phyloP scores from a whole-genome alignment of 2,113 vertebrate species.

The Cyanocitta stelleri region DNA sequence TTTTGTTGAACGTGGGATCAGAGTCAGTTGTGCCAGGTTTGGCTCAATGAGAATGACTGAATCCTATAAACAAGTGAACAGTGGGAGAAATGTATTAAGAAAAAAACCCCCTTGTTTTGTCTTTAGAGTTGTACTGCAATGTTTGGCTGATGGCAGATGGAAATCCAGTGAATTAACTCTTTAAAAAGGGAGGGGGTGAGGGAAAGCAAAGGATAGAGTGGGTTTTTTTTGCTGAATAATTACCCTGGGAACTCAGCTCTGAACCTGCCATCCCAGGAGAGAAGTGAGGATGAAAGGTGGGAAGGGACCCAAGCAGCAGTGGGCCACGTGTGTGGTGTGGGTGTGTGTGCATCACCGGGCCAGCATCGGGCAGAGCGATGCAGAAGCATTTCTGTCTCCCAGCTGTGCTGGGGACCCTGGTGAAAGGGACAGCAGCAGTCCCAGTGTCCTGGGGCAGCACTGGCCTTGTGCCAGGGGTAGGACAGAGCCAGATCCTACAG shows the following conservation, averaged over 20 bases:
- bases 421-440: background rate
- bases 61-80: slow-evolving; percentile 48
- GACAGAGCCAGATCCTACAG: background rate
- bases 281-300: background rate
- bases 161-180: slow-evolving; percentile 6
- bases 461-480: background rate
- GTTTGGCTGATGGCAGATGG: background rate
- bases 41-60: slow-evolving; percentile 20
- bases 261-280: background rate
- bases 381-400: background rate
- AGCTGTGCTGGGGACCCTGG: fast-evolving
- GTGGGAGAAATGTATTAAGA: slow-evolving; percentile 4
- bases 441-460: background rate
- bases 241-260: background rate
- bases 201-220: background rate
- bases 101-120: slow-evolving; percentile 11
- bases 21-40: slow-evolving; percentile 20
- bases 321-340: background rate
- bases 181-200: background rate
- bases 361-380: fast-evolving
- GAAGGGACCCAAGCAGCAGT: background rate
- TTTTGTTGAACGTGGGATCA: slow-evolving; percentile 32
- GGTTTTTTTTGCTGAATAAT: background rate
- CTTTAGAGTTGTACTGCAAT: background rate
- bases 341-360: fast-evolving